Evolutionary conservation across 2,888 invertebrate genomes (phyloP), one percentile per base, ranked within the genome.

Genomic region (Drosophila melanocephala): DNA sequence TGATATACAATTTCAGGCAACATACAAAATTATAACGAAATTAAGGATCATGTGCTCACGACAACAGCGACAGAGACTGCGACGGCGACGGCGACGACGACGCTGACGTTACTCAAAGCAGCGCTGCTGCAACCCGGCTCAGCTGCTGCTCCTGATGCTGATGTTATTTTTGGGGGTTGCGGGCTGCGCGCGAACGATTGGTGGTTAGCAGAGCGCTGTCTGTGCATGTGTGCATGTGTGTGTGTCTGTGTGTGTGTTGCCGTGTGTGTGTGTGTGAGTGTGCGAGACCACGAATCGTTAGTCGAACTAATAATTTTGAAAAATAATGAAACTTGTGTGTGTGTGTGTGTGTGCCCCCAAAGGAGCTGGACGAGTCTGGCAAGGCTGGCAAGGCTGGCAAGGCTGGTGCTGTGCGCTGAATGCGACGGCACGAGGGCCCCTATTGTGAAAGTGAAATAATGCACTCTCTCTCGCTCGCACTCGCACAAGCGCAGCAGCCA

Each of bases 1-100:
- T 93, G 93, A 93, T 93, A 93, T 93, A 92, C 92, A 91, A 92
- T 92, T 92, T 91, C 92, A 92, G 89, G 84, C 92, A 92, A 88
- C 89, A 91, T 89, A 92, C 91, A 92, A 92, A 92, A 92, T 91
- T 91, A 91, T 93, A 93, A 93, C 92, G 89, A 93, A 93, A 93
- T 93, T 93, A 93, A 93, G 93, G 93, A 93, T 93, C 93, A 93
- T 93, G 93, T 93, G 91, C 88, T 87, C 86, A 68, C 64, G 61
- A 67, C 72, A 72, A 60, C 63, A 61, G 59, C 76, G 63, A 59
- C 66, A 55, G 52, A 64, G 75, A 32, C 65, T 35, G 22, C 26
- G 35, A 32, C 35, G 35, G 19, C 32, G 30, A 32, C 35, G 16
- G 22, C 30, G 57, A 55, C 51, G 42, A 19, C n/a, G 33, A 62